Evolutionary conservation across 92 coral and sea anemone species (phyloP).

Genomic region (Siderastrea siderea): DNA sequence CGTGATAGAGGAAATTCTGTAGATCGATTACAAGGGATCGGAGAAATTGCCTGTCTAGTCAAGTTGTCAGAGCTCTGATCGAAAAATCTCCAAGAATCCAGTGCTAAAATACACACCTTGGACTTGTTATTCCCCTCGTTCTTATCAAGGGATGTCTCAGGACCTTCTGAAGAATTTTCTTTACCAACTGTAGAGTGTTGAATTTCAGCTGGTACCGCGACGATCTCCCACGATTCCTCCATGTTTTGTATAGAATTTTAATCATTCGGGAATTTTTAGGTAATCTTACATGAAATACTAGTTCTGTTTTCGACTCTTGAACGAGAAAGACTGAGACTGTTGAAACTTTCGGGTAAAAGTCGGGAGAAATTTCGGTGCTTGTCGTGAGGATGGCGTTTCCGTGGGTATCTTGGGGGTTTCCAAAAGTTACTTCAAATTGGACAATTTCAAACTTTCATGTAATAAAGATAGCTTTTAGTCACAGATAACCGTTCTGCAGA

Average conservation of each 20-base stretch:
- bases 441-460: no score
- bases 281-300: no score
- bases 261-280: no score
- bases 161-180: constrained; percentile 15
- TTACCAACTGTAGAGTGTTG: constrained; percentile 50
- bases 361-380: constrained; percentile 1
- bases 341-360: neutral
- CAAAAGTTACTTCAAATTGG: no score
- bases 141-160: constrained; percentile 28
- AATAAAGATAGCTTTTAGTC: no score
- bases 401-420: no score
- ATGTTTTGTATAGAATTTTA: constrained; percentile 21
- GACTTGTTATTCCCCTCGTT: constrained; percentile 25
- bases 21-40: no score
- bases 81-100: neutral
- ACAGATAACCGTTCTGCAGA: no score
- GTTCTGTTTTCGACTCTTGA: neutral
- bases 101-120: constrained; percentile 2
- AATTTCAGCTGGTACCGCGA: constrained; percentile 77
- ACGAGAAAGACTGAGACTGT: neutral
- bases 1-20: neutral
- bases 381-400: no score
- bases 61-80: neutral
- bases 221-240: constrained; percentile 85
- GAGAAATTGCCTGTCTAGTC: neutral